These are phyloP conservation scores for Agonopterix alstromeriana DNA, from an alignment of 2,888 invertebrate species.

Conservation along the genomic window DNA sequence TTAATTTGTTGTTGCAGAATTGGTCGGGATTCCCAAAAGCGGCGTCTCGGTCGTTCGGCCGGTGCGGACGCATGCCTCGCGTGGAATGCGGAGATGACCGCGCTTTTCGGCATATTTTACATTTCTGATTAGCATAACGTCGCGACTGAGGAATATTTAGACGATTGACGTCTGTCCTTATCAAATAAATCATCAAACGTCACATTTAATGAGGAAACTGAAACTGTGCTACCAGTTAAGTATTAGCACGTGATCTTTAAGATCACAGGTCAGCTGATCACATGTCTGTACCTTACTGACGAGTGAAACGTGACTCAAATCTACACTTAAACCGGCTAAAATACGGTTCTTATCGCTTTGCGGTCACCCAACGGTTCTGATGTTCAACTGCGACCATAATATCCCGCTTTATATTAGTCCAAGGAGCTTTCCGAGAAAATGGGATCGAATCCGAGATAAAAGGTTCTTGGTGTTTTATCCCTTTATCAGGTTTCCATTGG, in stretches of 20 bases:
- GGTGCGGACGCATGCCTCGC: constrained; percentile 36
- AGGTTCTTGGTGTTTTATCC: too few species aligned
- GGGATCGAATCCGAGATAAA: too few species aligned
- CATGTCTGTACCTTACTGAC: background rate
- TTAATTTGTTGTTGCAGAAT: constrained; percentile 14
- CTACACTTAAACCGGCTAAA: background rate
- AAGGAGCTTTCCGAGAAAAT: too few species aligned
- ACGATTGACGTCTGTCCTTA: constrained; percentile 11
- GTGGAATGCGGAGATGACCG: constrained; percentile 71
- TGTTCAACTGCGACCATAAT: background rate
- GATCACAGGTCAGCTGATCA: constrained; percentile 1
- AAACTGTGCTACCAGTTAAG: too few species aligned
- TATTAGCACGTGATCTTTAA: too few species aligned
- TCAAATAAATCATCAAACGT: too few species aligned
- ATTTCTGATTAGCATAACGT: constrained; percentile 52
- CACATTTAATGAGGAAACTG: too few species aligned
- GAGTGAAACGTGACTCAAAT: background rate
- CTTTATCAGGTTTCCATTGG: too few species aligned
- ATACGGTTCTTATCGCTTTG: constrained; percentile 1
- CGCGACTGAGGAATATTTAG: constrained; percentile 28
- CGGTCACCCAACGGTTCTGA: constrained; percentile 1
- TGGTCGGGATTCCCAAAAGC: constrained; percentile 46
- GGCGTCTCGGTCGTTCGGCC: constrained; percentile 16
- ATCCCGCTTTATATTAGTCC: background rate
- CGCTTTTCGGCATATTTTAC: constrained; percentile 43